These are phyloP conservation scores for Caerostris extrusa DNA, from an alignment of 1,140 invertebrate genomes.

Conservation along the genomic window DNA sequence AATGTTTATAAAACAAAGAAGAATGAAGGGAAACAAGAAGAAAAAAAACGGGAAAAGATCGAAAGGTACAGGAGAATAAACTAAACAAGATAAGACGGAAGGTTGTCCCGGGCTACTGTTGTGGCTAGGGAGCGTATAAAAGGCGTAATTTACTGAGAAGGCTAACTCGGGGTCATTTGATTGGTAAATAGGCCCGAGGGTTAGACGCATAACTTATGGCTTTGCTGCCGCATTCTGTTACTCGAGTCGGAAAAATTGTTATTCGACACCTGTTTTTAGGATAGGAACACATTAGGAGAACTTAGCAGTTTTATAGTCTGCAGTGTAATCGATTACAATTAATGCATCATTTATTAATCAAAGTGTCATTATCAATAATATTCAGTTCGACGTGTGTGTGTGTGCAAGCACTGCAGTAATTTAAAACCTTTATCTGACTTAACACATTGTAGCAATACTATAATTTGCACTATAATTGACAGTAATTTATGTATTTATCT, in stretches of 20 bases:
- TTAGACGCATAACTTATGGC: constrained; percentile 46
- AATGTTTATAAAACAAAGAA: no score
- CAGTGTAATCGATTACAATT: no score
- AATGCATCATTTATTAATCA: no score
- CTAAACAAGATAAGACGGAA: constrained; percentile 64
- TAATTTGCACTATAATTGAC: no score
- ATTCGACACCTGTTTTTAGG: background rate
- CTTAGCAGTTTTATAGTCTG: no score
- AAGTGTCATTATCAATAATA: no score
- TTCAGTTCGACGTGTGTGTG: no score
- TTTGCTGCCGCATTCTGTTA: background rate
- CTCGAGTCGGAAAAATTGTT: constrained; percentile 48
- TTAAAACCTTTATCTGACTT: no score
- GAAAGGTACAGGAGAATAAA: constrained; percentile 59
- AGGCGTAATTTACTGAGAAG: constrained; percentile 73
- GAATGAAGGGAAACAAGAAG: background rate
- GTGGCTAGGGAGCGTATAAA: constrained; percentile 72
- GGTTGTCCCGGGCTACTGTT: constrained; percentile 51
- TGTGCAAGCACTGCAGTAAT: no score
- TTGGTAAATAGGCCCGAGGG: constrained; percentile 64
- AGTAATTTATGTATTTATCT: no score
- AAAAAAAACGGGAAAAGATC: constrained; percentile 9
- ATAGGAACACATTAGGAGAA: background rate
- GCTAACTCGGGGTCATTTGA: constrained; percentile 76
- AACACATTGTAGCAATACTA: no score